Base-by-base conservation (phyloP, 1,140 invertebrate genomes). In the Calephelis nemesis region DNA sequence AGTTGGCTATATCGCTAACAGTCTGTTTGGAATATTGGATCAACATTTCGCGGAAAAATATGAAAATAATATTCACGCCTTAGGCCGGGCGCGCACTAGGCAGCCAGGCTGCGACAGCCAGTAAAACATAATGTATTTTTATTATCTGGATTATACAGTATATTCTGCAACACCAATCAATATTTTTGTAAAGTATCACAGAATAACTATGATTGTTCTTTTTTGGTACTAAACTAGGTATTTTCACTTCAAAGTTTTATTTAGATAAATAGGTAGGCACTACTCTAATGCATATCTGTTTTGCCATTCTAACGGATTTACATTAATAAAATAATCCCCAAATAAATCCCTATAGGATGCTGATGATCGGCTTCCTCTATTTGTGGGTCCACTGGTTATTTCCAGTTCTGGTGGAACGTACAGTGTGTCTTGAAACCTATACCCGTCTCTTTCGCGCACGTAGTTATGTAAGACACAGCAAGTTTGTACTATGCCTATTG, bases 401-500 rank as follows among this genome's bases (percentile, higher is more conserved):
- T 62, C 60, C 60, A 62, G 60, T 62, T 62, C 60, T 62, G 60
- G 60, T 62, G 63, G 63, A 64, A 64, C 47, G 47, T 64, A 64
- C 63, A 64, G 47, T 49, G 45, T 64, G 45, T 64, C 63, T 64
- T 64, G 45, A 49, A 64, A 64, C 15, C 10, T 64, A 49, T 64
- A 64, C 63, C 63, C 63, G 47, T 64, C 47, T 64, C 42, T 47
- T 49, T 64, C 63, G 45, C 50, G 65, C 52, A 67, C 65, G 40
- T 58, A 67, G 65, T 70, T 70, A 49, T 66, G 64, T 48, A 62
- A 62, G 69, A 74, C 71, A 71, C 71, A 71, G 67, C 69, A 74
- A 58, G 72, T 50, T 74, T 76, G 48, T 71, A 71, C 62, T 71
- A 76, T 71, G 58, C 66, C 66, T 63, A 74, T 63, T 65, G 71